Evolutionary conservation across 2,888 invertebrate genomes (phyloP), one percentile per base, ranked within the genome.

Genomic region (Chromoteleia sp.): DNA sequence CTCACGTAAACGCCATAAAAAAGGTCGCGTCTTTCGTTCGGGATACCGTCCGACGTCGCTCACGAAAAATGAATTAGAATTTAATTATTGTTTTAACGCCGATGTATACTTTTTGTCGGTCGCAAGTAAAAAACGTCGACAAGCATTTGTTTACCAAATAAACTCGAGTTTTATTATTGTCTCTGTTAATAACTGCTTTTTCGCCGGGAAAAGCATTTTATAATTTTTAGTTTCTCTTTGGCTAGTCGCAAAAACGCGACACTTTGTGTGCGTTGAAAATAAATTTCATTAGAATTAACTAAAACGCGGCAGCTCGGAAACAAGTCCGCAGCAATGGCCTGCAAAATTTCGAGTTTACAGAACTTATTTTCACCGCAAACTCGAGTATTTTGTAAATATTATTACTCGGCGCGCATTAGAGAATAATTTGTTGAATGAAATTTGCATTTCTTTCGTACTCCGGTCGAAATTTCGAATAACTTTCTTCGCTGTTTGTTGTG

Each of bases 331-430:
- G 29, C 29, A 10, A 58, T 29, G 14, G 10, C 6, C 65, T 48
- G 48, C 39, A 33, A 65, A 71, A 71, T 78, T 79, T 59, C 29
- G 17, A 68, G 45, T 79, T 74, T 68, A 30, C 65, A 58, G 14
- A 73, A 70, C 52, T 73, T 71, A 73, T 73, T 78, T 73, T 41
- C 59, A 50, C 58, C 56, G 25, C 70, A 58, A 71, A 41, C 39
- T 70, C 56, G 61, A 71, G 70, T 48, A 56, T 63, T 71, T 71
- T 71, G 70, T 70, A 77, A 70, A 77, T 70, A 77, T 68, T 70
- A 54, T 68, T 48, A 70, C 56, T 36, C 61, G 5, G 33, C 54
- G 54, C 7, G 36, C 61, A 54, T 78, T 71, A 70, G 39, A 56
- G 70, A 56, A 77, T 71, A 71, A 65, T 65, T 78, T 48, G 50